These are phyloP conservation scores for Bradypus variegatus DNA, from an alignment of 2,797 vertebrate genomes.

Conservation along the genomic window DNA sequence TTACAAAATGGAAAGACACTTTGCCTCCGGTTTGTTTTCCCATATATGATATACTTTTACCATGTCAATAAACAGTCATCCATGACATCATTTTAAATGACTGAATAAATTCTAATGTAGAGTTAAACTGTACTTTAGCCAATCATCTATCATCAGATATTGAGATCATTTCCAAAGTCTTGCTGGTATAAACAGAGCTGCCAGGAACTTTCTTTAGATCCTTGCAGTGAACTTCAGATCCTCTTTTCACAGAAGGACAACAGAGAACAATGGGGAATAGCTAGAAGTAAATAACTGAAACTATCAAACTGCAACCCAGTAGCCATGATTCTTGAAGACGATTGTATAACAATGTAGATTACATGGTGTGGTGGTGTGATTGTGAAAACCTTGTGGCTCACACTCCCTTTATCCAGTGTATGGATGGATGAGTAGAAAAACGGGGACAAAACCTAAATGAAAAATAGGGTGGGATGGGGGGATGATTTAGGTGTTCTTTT, in stretches of 20 bases:
- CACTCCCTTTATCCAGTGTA: too few species aligned
- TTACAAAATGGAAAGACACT: not conserved
- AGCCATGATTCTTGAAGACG: too few species aligned
- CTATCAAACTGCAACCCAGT: too few species aligned
- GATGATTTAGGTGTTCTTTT: too few species aligned
- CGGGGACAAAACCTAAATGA: too few species aligned
- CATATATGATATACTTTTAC: not conserved
- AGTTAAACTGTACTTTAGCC: constrained; percentile 32
- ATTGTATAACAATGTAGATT: too few species aligned
- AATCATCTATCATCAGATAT: constrained; percentile 18
- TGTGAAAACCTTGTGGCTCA: too few species aligned
- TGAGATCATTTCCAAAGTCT: constrained; percentile 44
- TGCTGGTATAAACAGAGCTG: constrained; percentile 37
- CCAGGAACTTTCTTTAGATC: constrained; percentile 42
- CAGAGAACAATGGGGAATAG: not conserved
- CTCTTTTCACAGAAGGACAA: constrained; percentile 37
- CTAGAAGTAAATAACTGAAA: too few species aligned
- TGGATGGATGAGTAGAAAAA: too few species aligned
- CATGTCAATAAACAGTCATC: constrained; percentile 21
- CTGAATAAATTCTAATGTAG: constrained; percentile 38
- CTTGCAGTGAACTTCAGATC: constrained; percentile 19
- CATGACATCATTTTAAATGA: constrained; percentile 41
- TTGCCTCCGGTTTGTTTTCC: not conserved
- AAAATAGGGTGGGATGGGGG: too few species aligned
- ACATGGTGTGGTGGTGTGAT: too few species aligned